Evolutionary conservation across 2,113 vertebrate genomes (phyloP), one percentile per base, ranked within the genome.

Genomic region (Petrocephalus zakoni): DNA sequence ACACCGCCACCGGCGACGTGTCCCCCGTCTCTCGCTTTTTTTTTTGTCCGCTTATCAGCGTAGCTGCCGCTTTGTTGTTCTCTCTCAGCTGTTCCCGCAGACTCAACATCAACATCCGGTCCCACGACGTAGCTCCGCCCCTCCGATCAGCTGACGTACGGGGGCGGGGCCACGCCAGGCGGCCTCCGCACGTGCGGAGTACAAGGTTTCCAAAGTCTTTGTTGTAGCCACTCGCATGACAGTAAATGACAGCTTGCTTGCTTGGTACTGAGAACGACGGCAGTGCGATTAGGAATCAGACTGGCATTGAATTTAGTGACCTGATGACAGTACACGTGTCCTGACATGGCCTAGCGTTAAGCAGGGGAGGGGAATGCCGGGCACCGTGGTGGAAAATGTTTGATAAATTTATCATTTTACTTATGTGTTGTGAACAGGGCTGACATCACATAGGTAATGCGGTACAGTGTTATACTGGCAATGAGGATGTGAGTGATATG

Each of bases 41-140:
- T n/a, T 37, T 82, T 9, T 75, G 8, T 87, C n/a, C 15, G 29
- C 61, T 46, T 75, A 51, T 51, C 51, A 55, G 5, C 29, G 75
- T 49, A 42, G 85, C 46, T 89, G 86, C 87, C 21, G 90, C 92
- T 94, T 93, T 93, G 93, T 94, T 95, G 89, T 94, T 94, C 92
- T 93, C 89, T 91, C 93, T 92, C 94, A 94, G 93, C 94, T 94
- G 94, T 95, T 95, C 93, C 92, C 90, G 89, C 8, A 90, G 90
- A 87, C 25, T 87, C 47, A 93, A 78, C 94, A 78, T 95, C 94
- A 95, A 95, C 95, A 95, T 95, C 84, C 84, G 84, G 51, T 86
- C 49, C 51, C 52, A 9, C 49, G 81, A 47, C 81, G 34, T 29
- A 13, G 81, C 88, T 10, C 81, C 88, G 52, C 75, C 75, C 51